Evolutionary conservation across 1,140 invertebrate genomes (phyloP).

Genomic region (Danaus plexippus): DNA sequence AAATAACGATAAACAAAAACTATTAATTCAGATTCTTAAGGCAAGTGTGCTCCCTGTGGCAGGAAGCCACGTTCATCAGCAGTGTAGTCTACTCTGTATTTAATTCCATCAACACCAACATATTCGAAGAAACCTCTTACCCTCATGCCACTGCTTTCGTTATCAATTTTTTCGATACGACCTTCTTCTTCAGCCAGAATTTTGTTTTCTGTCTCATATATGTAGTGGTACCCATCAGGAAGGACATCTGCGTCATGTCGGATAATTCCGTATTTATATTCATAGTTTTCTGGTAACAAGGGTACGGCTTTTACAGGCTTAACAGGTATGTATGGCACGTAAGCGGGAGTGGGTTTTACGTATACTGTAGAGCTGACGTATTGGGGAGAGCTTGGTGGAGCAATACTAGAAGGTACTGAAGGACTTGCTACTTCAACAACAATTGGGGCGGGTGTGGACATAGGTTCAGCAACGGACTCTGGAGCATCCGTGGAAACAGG

Average conservation of each 20-base stretch:
- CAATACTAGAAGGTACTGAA: not conserved
- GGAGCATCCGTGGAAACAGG: slow-evolving; percentile 11
- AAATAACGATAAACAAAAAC: no score
- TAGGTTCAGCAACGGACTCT: not conserved
- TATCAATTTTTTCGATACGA: slow-evolving; percentile 58
- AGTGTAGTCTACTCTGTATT: slow-evolving; percentile 76
- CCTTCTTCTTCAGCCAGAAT: slow-evolving; percentile 73
- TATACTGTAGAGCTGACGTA: not conserved
- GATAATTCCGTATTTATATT: slow-evolving; percentile 62
- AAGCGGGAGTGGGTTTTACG: slow-evolving; percentile 1
- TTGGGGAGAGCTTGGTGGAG: not conserved
- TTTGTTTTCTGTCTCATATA: slow-evolving; percentile 77
- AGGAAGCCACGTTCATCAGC: slow-evolving; percentile 81
- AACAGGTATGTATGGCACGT: slow-evolving; percentile 5
- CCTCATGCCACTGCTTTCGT: slow-evolving; percentile 70
- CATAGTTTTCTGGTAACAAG: slow-evolving; percentile 41
- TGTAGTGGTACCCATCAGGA: slow-evolving; percentile 69
- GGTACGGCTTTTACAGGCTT: slow-evolving; percentile 19
- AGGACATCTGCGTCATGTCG: slow-evolving; percentile 50
- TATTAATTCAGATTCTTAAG: slow-evolving; percentile 24
- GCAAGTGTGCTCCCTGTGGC: slow-evolving; percentile 72
- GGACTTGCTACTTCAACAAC: slow-evolving; percentile 3
- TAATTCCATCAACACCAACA: slow-evolving; percentile 76
- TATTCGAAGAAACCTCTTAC: slow-evolving; percentile 74
- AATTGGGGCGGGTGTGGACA: slow-evolving; percentile 3